Evolutionary conservation across 2,888 invertebrate species (phyloP).

Genomic region (Drosophila meridiana): DNA sequence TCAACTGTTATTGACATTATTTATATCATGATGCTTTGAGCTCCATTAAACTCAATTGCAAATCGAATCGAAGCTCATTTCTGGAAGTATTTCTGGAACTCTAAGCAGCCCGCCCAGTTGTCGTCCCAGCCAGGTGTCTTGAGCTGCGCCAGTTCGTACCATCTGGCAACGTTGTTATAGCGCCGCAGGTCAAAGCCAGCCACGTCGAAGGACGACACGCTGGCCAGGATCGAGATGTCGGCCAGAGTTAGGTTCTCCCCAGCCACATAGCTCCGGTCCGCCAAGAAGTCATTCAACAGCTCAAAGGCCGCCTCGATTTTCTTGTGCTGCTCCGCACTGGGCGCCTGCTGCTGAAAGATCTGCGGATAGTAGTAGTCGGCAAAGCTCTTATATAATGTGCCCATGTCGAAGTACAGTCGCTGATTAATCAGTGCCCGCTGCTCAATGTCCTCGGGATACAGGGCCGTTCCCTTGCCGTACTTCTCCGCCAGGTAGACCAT

Average conservation of each 20-base stretch:
- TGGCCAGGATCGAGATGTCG: constrained; percentile 89
- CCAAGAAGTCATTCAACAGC: constrained; percentile 89
- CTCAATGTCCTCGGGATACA: constrained; percentile 91
- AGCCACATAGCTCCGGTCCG: constrained; percentile 89
- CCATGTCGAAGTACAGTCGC: constrained; percentile 91
- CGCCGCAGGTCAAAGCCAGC: constrained; percentile 88
- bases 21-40: too few relatives aligned
- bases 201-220: constrained; percentile 90
- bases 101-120: constrained; percentile 86
- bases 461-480: constrained; percentile 90
- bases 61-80: constrained; percentile 16
- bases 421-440: constrained; percentile 91
- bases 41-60: too few relatives aligned
- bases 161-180: constrained; percentile 89
- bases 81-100: constrained; percentile 85
- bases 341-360: constrained; percentile 87
- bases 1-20: too few relatives aligned
- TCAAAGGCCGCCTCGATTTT: constrained; percentile 89
- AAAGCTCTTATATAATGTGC: constrained; percentile 89
- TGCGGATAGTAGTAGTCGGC: constrained; percentile 89
- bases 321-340: constrained; percentile 88
- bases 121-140: constrained; percentile 87
- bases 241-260: constrained; percentile 91
- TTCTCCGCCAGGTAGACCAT: constrained; percentile 91
- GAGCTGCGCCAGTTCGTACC: constrained; percentile 87